phyloP scores from a whole-genome alignment of 2,113 vertebrate species.

The Crotalus tigris region DNA sequence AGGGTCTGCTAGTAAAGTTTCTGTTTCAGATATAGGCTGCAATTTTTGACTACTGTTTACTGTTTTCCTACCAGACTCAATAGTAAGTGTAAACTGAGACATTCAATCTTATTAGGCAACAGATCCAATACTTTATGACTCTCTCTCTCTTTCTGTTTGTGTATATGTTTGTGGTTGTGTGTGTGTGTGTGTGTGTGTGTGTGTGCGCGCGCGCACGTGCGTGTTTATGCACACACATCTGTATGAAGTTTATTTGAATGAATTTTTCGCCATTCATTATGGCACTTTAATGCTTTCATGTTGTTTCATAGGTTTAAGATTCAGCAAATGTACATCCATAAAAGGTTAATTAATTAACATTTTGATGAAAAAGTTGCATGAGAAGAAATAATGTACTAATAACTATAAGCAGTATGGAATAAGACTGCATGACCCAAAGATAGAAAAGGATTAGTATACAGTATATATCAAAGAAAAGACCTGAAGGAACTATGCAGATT shows the following conservation, averaged over 20 bases:
- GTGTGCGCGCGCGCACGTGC: rapidly evolving
- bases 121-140: neutral
- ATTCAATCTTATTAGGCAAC: neutral
- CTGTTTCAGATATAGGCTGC: conserved; percentile 39
- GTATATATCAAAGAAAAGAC: neutral
- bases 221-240: neutral
- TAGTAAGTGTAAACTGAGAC: neutral
- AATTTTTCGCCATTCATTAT: neutral
- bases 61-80: conserved; percentile 40
- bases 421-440: neutral
- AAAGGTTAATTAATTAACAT: neutral
- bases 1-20: conserved; percentile 41
- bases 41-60: conserved; percentile 53
- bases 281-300: neutral
- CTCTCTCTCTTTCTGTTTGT: neutral
- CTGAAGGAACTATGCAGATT: neutral
- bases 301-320: neutral
- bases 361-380: neutral
- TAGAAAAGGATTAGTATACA: neutral
- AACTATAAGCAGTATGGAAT: neutral
- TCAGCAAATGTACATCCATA: neutral
- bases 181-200: no score
- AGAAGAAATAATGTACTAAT: neutral
- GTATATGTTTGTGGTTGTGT: no score
- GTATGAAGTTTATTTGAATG: neutral